Evolutionary conservation across 2,113 vertebrate species (phyloP).

Genomic region (Erinaceus europaeus): DNA sequence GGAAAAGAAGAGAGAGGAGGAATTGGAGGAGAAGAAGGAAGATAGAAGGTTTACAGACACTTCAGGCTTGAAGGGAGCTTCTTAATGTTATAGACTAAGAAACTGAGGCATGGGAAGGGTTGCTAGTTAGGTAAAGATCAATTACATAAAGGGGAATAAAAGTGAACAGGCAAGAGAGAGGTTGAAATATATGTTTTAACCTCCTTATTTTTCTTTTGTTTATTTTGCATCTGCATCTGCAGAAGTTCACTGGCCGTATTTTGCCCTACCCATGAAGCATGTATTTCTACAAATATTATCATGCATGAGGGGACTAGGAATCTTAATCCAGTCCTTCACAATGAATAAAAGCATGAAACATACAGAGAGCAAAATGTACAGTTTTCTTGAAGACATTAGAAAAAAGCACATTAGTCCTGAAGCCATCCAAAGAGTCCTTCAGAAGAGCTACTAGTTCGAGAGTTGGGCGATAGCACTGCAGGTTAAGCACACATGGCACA

Average conservation of each 20-base stretch:
- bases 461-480: too few species aligned
- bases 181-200: not conserved
- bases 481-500: too few species aligned
- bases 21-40: not conserved
- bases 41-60: not conserved
- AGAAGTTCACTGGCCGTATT: not conserved
- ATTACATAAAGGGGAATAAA: not conserved
- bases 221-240: not conserved
- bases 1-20: too few species aligned
- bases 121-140: not conserved
- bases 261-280: not conserved
- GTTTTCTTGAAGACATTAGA: not conserved
- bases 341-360: not conserved
- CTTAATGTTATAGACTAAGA: not conserved
- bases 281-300: not conserved
- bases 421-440: too few species aligned
- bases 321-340: not conserved
- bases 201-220: not conserved
- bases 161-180: not conserved
- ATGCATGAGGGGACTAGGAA: not conserved
- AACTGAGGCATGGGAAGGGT: not conserved
- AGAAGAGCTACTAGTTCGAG: too few species aligned
- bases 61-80: not conserved
- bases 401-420: not conserved
- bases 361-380: not conserved